A percentile compares a stretch with the other conserved stretches of the same genome.
These are phyloP conservation scores for Himalopsyche phryganea DNA, from an alignment of 1,140 invertebrate species.

Conservation along the genomic window DNA sequence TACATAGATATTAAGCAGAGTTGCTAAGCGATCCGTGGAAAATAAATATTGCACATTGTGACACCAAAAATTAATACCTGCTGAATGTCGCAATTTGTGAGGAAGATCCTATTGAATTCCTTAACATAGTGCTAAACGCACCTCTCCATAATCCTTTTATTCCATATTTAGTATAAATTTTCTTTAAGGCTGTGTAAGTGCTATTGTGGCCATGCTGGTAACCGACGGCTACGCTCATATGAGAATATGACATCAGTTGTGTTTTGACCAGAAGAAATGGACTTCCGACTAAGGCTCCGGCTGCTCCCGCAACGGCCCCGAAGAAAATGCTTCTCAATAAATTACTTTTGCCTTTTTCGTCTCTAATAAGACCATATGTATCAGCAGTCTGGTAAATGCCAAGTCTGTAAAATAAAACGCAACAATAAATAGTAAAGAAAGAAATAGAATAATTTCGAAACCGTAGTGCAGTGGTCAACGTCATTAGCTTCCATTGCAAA, in stretches of 20 bases:
- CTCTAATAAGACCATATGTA: constrained; percentile 45
- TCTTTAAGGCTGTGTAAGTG: constrained; percentile 63
- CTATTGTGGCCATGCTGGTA: constrained; percentile 78
- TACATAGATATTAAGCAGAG: too few relatives aligned
- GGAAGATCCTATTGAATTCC: constrained; percentile 56
- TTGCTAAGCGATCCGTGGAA: too few relatives aligned
- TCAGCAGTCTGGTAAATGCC: constrained; percentile 53
- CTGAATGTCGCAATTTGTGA: constrained; percentile 48
- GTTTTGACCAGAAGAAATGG: constrained; percentile 88
- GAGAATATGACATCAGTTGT: constrained; percentile 81
- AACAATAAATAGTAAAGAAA: too few relatives aligned
- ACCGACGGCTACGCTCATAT: constrained; percentile 79
- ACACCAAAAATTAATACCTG: constrained; percentile 40
- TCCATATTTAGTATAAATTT: constrained; percentile 71
- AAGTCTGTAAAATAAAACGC: constrained; percentile 37
- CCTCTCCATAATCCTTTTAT: constrained; percentile 74
- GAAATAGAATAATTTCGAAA: too few relatives aligned
- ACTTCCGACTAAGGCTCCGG: constrained; percentile 51
- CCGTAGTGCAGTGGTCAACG: too few relatives aligned
- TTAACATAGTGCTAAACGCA: constrained; percentile 61
- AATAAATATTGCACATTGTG: too few relatives aligned
- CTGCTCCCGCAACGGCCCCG: constrained; percentile 45
- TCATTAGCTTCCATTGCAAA: too few relatives aligned
- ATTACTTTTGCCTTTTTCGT: constrained; percentile 44
- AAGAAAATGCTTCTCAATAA: constrained; percentile 46